These are phyloP conservation scores for Microctenopoma steveboyesi DNA, from an alignment of 2,797 vertebrate genomes.

Conservation along the genomic window DNA sequence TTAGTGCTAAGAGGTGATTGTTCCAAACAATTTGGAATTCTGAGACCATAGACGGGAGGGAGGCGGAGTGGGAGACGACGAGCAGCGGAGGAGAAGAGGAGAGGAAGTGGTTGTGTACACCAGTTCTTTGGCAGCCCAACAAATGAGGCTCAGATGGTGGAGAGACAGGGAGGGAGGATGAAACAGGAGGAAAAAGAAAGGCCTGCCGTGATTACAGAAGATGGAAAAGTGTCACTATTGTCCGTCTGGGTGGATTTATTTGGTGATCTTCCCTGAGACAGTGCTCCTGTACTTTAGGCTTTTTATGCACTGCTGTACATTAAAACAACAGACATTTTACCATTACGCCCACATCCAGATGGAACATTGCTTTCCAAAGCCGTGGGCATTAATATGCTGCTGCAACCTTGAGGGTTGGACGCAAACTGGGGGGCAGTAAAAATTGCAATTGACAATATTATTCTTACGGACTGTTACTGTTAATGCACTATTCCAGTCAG, in stretches of 20 bases:
- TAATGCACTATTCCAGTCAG: background rate
- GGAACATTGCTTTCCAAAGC: background rate
- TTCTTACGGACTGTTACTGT: background rate
- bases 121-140: slow-evolving; percentile 33
- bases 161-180: background rate
- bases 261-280: background rate
- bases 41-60: slow-evolving; percentile 17
- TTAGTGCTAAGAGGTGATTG: slow-evolving; percentile 32
- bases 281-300: too few relatives aligned
- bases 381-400: background rate
- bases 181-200: slow-evolving; percentile 3
- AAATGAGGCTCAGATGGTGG: slow-evolving; percentile 46
- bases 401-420: background rate
- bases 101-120: slow-evolving; percentile 12
- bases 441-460: background rate
- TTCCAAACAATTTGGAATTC: slow-evolving; percentile 39
- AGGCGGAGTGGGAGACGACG: background rate
- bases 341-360: background rate
- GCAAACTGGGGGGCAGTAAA: background rate
- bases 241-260: background rate
- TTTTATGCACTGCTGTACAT: background rate
- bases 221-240: background rate
- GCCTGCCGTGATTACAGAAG: slow-evolving; percentile 12
- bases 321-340: too few relatives aligned
- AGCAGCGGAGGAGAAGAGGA: background rate